Base-by-base conservation (phyloP, 2,888 invertebrate genomes). In the Lutraria lutraria region DNA sequence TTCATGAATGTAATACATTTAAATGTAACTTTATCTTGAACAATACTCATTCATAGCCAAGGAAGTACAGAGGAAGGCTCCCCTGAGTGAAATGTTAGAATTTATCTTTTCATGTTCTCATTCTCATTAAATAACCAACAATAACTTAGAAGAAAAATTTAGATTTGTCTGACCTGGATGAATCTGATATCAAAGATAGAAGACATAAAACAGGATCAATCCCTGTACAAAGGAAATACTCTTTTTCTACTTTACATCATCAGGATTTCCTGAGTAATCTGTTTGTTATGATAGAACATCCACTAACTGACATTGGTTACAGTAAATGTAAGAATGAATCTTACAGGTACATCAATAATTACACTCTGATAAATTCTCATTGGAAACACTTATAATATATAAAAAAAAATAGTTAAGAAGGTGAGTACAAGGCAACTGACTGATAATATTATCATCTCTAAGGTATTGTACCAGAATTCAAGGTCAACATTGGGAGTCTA, bases 231-330 rank as follows among this genome's bases (percentile, higher is more conserved):
- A 76, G 34, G 34, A 34, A 76, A 76, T 31, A 76, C 31, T 76
- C 76, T 76, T 76, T 72, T 76, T 76, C 76, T 34, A 76, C 76
- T 76, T 60, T 31, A 76, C 76, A 76, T 31, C 76, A 76, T 31
- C 76, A 76, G 25, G 76, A 76, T 76, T 76, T 76, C 76, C 76
- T 76, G 76, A 16, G 25, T 76, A 34, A 76, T 76, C 34, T 19
- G 76, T 34, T 16, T 34, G 34, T 0, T 76, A 3, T 76, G 76
- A 76, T 76, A 76, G 34, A 19, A 76, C 76, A 34, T 76, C 76
- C 19, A 25, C 34, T 31, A 3, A 76, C 19, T 76, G 29, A 76
- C 31, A 19, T 76, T 19, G 63, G 25, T 68, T 25, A 68, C 25
- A 25, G 21, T 25, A 68, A 63, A 15, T 21, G 19, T n/a, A 2